phyloP scores from a whole-genome alignment of 2,797 vertebrate genomes.

The Coregonus ussuriensis region DNA sequence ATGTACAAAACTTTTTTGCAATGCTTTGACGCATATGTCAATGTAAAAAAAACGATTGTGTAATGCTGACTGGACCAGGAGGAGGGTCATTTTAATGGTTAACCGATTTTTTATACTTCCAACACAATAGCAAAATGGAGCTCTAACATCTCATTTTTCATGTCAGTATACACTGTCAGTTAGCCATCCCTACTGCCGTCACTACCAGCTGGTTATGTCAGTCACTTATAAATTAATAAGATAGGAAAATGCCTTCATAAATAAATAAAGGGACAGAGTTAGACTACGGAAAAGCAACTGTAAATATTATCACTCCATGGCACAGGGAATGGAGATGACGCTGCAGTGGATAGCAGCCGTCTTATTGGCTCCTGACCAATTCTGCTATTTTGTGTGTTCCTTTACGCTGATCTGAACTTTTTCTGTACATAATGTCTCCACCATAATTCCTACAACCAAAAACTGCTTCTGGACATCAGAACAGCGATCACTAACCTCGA shows the following conservation, averaged over 20 bases:
- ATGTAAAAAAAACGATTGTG: too few species aligned
- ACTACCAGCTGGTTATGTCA: background rate
- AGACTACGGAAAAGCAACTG: background rate
- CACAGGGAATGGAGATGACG: background rate
- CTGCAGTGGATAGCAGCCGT: too few species aligned
- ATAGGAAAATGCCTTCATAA: background rate
- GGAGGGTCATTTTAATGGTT: background rate
- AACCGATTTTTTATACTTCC: background rate
- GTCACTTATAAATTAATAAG: conserved; percentile 1
- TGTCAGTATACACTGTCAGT: conserved; percentile 4
- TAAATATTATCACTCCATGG: background rate
- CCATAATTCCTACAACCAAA: too few species aligned
- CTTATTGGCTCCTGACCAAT: too few species aligned
- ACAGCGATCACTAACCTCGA: too few species aligned
- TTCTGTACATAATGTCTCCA: too few species aligned
- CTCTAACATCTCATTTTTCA: background rate
- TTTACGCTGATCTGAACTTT: too few species aligned
- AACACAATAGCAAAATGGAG: background rate
- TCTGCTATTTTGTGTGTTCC: background rate
- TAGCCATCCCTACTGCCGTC: background rate
- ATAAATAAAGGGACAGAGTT: background rate
- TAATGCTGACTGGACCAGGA: background rate
- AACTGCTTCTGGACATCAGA: too few species aligned
- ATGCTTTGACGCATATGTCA: too few species aligned
- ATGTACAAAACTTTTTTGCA: too few species aligned